phyloP scores from a whole-genome alignment of 2,888 invertebrate genomes.

The Spialia ferax region DNA sequence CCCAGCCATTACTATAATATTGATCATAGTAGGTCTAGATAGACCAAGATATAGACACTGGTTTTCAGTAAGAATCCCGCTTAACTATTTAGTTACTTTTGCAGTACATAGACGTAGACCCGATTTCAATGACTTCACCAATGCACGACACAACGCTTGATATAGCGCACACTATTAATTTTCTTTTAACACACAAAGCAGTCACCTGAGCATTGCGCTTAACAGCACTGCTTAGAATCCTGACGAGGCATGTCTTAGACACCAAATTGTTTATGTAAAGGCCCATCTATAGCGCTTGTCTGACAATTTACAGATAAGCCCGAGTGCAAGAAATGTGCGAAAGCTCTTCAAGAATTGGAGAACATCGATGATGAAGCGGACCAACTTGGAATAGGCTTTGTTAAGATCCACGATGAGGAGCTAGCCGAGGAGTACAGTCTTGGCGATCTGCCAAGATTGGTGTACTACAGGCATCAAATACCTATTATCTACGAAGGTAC shows the following conservation, averaged over 20 bases:
- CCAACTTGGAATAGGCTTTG: conserved; percentile 97
- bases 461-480: conserved; percentile 97
- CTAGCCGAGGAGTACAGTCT: conserved; percentile 97
- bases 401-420: conserved; percentile 96
- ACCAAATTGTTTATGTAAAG: conserved; percentile 14
- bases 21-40: not conserved
- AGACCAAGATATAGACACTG: conserved; percentile 22
- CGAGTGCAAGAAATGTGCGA: conserved; percentile 96
- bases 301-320: conserved; percentile 91
- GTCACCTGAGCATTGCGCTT: conserved; percentile 66
- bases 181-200: conserved; percentile 64
- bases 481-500: conserved; percentile 97
- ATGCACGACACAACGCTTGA: conserved; percentile 56
- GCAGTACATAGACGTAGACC: conserved; percentile 33
- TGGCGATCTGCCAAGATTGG: conserved; percentile 94
- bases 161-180: conserved; percentile 64
- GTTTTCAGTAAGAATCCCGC: conserved; percentile 15
- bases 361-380: conserved; percentile 98
- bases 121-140: conserved; percentile 44
- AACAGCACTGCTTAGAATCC: conserved; percentile 79
- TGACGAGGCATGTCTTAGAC: conserved; percentile 64
- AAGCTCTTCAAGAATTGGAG: conserved; percentile 96
- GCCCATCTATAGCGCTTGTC: conserved; percentile 7
- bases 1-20: conserved; percentile 17
- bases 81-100: conserved; percentile 26